Evolutionary conservation across 2,888 invertebrate genomes (phyloP), one percentile per base, ranked within the genome.

Genomic region (Cephus rjabovi): DNA sequence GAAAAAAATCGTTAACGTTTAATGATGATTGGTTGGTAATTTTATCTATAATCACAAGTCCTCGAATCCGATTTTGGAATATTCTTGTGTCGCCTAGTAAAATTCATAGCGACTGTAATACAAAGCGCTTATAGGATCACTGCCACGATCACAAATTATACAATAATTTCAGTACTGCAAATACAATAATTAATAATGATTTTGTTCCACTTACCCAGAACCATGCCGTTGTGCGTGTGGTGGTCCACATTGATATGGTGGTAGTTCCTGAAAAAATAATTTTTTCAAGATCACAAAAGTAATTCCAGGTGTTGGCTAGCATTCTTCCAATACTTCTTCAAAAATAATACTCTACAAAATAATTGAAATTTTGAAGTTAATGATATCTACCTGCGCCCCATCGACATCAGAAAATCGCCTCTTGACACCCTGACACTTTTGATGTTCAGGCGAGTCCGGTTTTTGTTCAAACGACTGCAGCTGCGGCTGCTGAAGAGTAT

Each of bases 361-460:
- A 40, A 40, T 15, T 6, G 1, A 1, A 15, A 56, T 23, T 56
- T 56, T 56, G 9, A 56, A 56, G 23, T 9, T 9, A 56, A 56
- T 2, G 23, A 23, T 4, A 80, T 82, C 81, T 85, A 91, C 91
- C 87, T 88, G 89, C 78, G 87, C 81, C 75, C 88, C 88, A 78
- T 91, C 91, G 77, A 90, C 86, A 35, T 91, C 91, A 11, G 90
- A 90, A 83, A 90, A 91, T 83, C 91, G 87, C 85, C 91, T 87
- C 77, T 91, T 91, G 34, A 91, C 80, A 31, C 91, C 91, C 76
- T 91, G 91, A 40, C 87, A 86, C 79, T 90, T 91, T 15, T 89
- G 90, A 77, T 88, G 87, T 33, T 91, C 90, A 9, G 89, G 87
- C 1, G 89, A 86, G 34, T 90, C 90, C 2, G 88, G 86, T 73